Conservation (phyloP, 2,888 invertebrate genomes). For the Phragmatobia fuliginosa region DNA sequence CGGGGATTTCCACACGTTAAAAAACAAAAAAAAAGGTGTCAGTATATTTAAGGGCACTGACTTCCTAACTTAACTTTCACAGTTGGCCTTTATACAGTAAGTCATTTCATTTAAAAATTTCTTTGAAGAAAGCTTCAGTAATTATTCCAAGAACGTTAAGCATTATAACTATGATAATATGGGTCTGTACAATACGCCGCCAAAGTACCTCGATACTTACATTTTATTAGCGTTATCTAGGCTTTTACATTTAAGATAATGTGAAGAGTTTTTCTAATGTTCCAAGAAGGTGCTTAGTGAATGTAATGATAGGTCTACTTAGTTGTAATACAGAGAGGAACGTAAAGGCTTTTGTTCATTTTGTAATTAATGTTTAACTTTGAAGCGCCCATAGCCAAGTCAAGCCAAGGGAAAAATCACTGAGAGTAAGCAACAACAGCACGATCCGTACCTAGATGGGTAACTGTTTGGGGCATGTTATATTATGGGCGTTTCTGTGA, state of each 20-base stretch:
- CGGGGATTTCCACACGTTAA: too few relatives aligned
- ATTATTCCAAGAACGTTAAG: slow-evolving; percentile 32
- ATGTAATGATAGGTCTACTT: not conserved
- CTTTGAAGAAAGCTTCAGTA: slow-evolving; percentile 23
- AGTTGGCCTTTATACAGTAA: not conserved
- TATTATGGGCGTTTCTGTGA: too few relatives aligned
- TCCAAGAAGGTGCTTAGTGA: not conserved
- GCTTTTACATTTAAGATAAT: not conserved
- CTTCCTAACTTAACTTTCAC: too few relatives aligned
- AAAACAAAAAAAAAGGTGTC: too few relatives aligned
- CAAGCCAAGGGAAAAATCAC: too few relatives aligned
- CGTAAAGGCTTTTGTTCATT: too few relatives aligned
- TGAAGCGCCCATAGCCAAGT: too few relatives aligned
- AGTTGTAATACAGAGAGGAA: not conserved
- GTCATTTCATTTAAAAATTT: slow-evolving; percentile 1
- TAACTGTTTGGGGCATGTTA: too few relatives aligned
- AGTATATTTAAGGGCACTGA: too few relatives aligned
- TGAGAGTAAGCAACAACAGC: too few relatives aligned
- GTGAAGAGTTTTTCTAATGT: not conserved
- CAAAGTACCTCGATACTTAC: not conserved
- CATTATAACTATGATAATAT: slow-evolving; percentile 17
- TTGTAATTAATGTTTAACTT: too few relatives aligned
- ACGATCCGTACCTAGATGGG: too few relatives aligned
- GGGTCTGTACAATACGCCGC: slow-evolving; percentile 2
- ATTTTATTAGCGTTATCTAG: not conserved